Conservation (phyloP, 2,797 vertebrate species). For the Muscicapa comitata region DNA sequence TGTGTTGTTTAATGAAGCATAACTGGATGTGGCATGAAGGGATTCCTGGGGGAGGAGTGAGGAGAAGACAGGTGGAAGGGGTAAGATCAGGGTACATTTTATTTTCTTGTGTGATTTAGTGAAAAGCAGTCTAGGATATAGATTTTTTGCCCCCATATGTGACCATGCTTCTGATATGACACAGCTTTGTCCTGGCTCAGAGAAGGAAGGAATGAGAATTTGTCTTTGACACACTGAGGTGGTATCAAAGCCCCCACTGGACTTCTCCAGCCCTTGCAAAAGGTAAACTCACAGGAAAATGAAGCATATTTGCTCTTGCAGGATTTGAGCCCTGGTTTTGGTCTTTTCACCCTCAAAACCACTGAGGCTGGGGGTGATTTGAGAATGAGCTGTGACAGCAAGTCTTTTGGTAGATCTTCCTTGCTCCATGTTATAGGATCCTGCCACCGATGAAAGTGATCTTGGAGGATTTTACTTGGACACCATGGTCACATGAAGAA, state of each 20-base stretch:
- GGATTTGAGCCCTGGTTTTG: not conserved
- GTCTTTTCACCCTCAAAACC: not conserved
- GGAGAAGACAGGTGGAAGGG: not conserved
- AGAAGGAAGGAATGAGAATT: not conserved
- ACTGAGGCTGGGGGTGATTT: not conserved
- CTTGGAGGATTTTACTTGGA: not conserved
- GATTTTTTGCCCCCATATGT: not conserved
- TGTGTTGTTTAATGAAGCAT: not conserved
- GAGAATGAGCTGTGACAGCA: not conserved
- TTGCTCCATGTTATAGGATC: not conserved
- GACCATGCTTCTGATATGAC: not conserved
- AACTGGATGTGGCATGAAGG: not conserved
- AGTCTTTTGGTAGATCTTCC: not conserved
- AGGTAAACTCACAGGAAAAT: not conserved
- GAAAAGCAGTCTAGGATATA: not conserved
- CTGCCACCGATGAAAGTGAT: not conserved
- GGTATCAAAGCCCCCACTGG: not conserved
- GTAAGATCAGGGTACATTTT: not conserved
- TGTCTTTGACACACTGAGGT: not conserved
- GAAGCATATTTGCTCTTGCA: not conserved
- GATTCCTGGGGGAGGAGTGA: not conserved
- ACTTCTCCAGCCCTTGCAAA: not conserved
- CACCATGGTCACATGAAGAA: not conserved
- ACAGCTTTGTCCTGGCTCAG: not conserved
- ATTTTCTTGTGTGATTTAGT: not conserved